phyloP scores from a whole-genome alignment of 1,140 invertebrate species.

The Drosophila sp. region DNA sequence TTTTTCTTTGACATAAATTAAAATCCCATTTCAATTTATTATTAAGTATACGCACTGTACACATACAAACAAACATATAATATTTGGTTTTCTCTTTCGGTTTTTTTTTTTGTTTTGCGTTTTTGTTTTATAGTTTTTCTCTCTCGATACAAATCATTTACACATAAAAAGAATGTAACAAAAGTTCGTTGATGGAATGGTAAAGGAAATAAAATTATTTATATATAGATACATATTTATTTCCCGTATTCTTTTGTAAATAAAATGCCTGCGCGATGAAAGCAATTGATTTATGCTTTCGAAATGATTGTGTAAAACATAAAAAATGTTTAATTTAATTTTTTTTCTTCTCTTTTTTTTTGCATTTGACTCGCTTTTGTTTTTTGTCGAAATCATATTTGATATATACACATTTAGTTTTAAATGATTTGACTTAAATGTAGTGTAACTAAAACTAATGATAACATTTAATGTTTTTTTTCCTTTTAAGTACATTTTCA shows the following conservation, averaged over 20 bases:
- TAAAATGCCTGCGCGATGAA: slow-evolving; percentile 6
- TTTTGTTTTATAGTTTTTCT: slow-evolving; percentile 14
- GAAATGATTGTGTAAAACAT: slow-evolving; percentile 28
- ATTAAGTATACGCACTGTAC: slow-evolving; percentile 45
- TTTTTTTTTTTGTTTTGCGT: slow-evolving; percentile 16
- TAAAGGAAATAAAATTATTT: slow-evolving; percentile 31
- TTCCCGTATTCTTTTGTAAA: slow-evolving; percentile 9
- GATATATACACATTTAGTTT: slow-evolving; percentile 71
- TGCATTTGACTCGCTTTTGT: slow-evolving; percentile 30
- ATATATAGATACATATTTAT: slow-evolving; percentile 7
- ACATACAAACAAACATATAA: slow-evolving; percentile 63
- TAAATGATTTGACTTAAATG: slow-evolving; percentile 60
- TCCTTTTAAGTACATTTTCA: slow-evolving; percentile 48
- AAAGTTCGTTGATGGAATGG: slow-evolving; percentile 44
- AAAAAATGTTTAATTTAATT: slow-evolving; percentile 12
- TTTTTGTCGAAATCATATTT: slow-evolving; percentile 40
- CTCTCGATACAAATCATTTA: slow-evolving; percentile 45
- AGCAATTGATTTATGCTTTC: slow-evolving; percentile 47
- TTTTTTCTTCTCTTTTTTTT: slow-evolving; percentile 13
- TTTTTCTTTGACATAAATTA: slow-evolving; percentile 64
- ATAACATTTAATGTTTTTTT: slow-evolving; percentile 64
- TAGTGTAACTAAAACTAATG: slow-evolving; percentile 75
- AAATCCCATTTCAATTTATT: slow-evolving; percentile 65
- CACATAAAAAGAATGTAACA: slow-evolving; percentile 36
- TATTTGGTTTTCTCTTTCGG: slow-evolving; percentile 58